phyloP scores from a whole-genome alignment of 2,113 vertebrate species.

The Cochlearius cochlearius region DNA sequence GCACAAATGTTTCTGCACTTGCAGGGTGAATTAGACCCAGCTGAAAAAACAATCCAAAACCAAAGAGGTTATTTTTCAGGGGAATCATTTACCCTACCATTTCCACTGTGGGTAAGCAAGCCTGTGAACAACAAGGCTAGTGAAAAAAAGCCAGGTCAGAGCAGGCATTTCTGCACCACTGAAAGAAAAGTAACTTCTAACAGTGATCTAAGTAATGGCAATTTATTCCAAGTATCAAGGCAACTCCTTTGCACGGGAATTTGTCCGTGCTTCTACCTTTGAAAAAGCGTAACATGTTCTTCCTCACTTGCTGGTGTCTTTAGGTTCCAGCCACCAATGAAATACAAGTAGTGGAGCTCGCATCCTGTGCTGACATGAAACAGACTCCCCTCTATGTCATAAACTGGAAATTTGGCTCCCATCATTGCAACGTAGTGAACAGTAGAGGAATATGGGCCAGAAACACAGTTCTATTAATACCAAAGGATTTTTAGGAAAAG shows the following conservation, averaged over 20 bases:
- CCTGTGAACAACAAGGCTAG: not conserved
- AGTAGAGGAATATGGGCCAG: not conserved
- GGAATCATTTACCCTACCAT: not conserved
- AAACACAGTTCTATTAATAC: not conserved
- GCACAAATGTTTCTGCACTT: not conserved
- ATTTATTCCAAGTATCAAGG: not conserved
- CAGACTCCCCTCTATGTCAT: fast-evolving
- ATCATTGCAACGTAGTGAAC: fast-evolving
- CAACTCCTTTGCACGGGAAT: not conserved
- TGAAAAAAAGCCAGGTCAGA: not conserved
- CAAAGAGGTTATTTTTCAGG: not conserved
- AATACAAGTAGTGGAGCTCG: not conserved
- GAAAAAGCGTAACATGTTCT: not conserved
- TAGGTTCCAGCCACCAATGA: not conserved
- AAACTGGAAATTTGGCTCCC: not conserved
- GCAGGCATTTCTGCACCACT: not conserved
- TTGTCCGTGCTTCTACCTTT: not conserved
- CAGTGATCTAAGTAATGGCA: not conserved
- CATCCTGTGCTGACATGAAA: not conserved
- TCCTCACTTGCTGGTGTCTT: not conserved
- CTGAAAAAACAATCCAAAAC: not conserved
- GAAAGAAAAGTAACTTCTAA: not conserved
- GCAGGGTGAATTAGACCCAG: not conserved
- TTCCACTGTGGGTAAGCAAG: not conserved
- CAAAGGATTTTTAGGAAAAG: not conserved